Evolutionary conservation across 2,113 vertebrate genomes (phyloP).

Genomic region (Macroglossus sobrinus): DNA sequence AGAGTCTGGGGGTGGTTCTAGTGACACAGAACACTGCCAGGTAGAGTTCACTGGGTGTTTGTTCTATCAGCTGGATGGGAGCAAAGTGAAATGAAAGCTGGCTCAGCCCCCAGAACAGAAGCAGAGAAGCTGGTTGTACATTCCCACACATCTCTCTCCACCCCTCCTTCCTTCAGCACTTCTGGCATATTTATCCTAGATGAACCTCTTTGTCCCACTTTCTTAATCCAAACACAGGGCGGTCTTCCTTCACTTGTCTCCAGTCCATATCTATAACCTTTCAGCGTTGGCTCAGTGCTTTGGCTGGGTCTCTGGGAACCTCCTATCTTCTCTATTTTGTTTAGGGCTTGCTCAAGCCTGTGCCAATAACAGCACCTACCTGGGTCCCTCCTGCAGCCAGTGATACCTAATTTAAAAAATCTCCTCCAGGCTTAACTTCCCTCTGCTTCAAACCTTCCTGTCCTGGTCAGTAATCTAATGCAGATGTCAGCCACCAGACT

Average conservation of each 20-base stretch:
- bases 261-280: not conserved
- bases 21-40: not conserved
- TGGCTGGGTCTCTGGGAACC: not conserved
- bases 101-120: not conserved
- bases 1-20: not conserved
- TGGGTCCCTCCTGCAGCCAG: not conserved
- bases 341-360: not conserved
- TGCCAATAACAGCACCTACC: not conserved
- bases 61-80: not conserved
- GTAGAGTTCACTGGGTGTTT: not conserved
- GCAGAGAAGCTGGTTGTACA: not conserved
- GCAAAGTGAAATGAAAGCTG: not conserved
- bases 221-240: not conserved
- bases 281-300: not conserved
- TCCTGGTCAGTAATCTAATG: not conserved
- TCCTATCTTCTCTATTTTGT: slow-evolving; percentile 7
- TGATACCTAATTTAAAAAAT: not conserved
- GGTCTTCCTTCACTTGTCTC: not conserved
- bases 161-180: not conserved
- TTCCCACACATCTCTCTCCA: not conserved
- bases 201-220: not conserved
- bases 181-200: not conserved
- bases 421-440: not conserved
- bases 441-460: not conserved
- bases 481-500: not conserved